phyloP scores from a whole-genome alignment of 2,888 invertebrate genomes.

The Agriopis marginaria region DNA sequence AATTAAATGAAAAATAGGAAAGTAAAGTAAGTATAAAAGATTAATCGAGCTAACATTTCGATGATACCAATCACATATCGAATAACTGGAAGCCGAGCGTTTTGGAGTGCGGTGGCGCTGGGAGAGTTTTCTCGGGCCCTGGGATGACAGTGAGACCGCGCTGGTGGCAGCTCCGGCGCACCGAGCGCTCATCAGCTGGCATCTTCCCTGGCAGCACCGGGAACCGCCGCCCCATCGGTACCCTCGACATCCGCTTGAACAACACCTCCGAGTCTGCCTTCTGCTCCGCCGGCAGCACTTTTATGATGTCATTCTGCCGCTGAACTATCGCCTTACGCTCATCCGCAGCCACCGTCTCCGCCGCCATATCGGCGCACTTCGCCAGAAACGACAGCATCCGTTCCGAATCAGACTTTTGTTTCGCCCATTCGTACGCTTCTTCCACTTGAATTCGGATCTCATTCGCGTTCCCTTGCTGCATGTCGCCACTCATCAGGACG shows the following conservation, averaged over 20 bases:
- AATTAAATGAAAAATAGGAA: neutral
- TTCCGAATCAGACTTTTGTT: slow-evolving; percentile 73
- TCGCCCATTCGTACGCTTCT: slow-evolving; percentile 75
- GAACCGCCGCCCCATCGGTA: slow-evolving; percentile 73
- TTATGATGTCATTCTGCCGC: slow-evolving; percentile 69
- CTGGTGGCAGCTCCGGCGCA: slow-evolving; percentile 43
- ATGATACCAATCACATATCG: neutral
- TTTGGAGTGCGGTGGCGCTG: neutral
- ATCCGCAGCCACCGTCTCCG: slow-evolving; percentile 66
- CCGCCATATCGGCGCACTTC: slow-evolving; percentile 75
- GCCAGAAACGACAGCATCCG: slow-evolving; percentile 72
- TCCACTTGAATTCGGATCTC: slow-evolving; percentile 78
- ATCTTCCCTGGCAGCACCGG: slow-evolving; percentile 72
- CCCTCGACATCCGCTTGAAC: slow-evolving; percentile 76
- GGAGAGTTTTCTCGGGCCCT: neutral
- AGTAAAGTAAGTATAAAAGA: neutral
- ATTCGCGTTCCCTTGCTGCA: slow-evolving; percentile 80
- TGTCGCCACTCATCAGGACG: slow-evolving; percentile 78
- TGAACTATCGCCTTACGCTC: slow-evolving; percentile 73
- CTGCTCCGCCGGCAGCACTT: slow-evolving; percentile 67
- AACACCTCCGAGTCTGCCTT: slow-evolving; percentile 70
- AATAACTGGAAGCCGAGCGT: neutral
- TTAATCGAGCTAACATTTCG: neutral
- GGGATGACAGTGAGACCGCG: slow-evolving; percentile 10
- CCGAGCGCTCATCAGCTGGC: slow-evolving; percentile 55